These are phyloP conservation scores for Mus minutoides DNA, from an alignment of 2,797 vertebrate genomes.

Conservation along the genomic window DNA sequence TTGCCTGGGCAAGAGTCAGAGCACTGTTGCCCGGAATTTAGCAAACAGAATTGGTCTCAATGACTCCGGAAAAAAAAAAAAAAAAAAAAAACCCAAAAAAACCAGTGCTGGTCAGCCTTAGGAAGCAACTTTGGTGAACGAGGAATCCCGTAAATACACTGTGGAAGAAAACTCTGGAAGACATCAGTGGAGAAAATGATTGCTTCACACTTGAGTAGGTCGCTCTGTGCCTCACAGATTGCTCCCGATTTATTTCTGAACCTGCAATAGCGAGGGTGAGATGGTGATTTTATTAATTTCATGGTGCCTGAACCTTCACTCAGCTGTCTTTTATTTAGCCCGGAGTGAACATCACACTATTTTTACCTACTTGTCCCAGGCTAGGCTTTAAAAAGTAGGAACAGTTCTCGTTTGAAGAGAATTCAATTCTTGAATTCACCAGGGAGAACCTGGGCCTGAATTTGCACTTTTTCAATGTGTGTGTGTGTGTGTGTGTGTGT, in stretches of 20 bases:
- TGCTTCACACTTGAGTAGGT: slow-evolving; percentile 16
- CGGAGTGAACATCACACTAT: slow-evolving; percentile 24
- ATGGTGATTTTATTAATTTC: slow-evolving; percentile 60
- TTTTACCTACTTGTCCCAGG: slow-evolving; percentile 9
- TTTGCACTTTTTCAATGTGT: not conserved
- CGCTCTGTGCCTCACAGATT: not conserved
- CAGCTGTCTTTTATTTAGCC: slow-evolving; percentile 60
- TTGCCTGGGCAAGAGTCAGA: slow-evolving; percentile 76
- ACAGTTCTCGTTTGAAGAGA: not conserved
- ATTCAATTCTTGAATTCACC: not conserved
- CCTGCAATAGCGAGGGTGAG: not conserved
- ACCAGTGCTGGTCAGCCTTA: slow-evolving; percentile 62
- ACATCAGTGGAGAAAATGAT: slow-evolving; percentile 58
- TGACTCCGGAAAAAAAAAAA: slow-evolving; percentile 61
- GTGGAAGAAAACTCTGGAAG: not conserved
- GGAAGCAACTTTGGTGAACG: slow-evolving; percentile 55
- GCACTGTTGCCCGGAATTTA: slow-evolving; percentile 82
- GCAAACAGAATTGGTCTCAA: slow-evolving; percentile 80
- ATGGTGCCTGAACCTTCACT: slow-evolving; percentile 56
- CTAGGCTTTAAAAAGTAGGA: slow-evolving; percentile 37
- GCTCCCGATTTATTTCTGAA: slow-evolving; percentile 35
- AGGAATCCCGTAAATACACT: not conserved
- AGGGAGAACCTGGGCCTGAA: not conserved
- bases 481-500: no score
- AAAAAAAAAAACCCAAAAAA: slow-evolving; percentile 56